These are phyloP conservation scores for Ophthalmolycus amberensis DNA, from an alignment of 2,113 vertebrate genomes.

Conservation along the genomic window DNA sequence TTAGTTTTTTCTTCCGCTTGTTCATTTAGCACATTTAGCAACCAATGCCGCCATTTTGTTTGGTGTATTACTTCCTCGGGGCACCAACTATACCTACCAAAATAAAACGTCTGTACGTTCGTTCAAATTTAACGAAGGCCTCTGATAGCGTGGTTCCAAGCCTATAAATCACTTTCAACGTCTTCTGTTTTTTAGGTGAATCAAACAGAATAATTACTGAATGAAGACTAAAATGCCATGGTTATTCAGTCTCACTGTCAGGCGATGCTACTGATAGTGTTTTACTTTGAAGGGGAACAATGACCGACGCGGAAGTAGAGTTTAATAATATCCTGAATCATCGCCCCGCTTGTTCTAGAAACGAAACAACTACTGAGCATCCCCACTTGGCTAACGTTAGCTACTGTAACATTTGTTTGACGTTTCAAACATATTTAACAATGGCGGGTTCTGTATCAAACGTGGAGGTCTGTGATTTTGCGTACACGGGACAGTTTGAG, in stretches of 20 bases:
- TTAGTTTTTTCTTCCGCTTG: background rate
- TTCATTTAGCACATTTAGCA: background rate
- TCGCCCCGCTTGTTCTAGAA: constrained; percentile 30
- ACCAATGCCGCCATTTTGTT: background rate
- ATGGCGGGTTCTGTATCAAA: constrained; percentile 91
- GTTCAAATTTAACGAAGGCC: background rate
- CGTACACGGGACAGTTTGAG: constrained; percentile 89
- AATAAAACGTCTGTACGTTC: constrained; percentile 25
- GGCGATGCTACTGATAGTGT: background rate
- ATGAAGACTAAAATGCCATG: background rate
- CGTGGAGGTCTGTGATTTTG: constrained; percentile 90
- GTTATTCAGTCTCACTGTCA: background rate
- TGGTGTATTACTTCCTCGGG: constrained; percentile 44
- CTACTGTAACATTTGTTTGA: background rate
- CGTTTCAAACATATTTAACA: background rate
- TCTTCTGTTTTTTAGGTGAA: accelerated
- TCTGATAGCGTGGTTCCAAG: accelerated
- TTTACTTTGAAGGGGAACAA: constrained; percentile 63
- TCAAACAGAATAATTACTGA: background rate
- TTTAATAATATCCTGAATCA: constrained; percentile 70
- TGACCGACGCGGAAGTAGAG: constrained; percentile 44
- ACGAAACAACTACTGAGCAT: background rate
- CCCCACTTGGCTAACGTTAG: background rate
- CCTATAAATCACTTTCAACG: accelerated
- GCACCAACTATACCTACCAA: constrained; percentile 7